Evolutionary conservation across 2,797 vertebrate genomes (phyloP), one percentile per base, ranked within the genome.

Genomic region (Gallinago nigripennis): DNA sequence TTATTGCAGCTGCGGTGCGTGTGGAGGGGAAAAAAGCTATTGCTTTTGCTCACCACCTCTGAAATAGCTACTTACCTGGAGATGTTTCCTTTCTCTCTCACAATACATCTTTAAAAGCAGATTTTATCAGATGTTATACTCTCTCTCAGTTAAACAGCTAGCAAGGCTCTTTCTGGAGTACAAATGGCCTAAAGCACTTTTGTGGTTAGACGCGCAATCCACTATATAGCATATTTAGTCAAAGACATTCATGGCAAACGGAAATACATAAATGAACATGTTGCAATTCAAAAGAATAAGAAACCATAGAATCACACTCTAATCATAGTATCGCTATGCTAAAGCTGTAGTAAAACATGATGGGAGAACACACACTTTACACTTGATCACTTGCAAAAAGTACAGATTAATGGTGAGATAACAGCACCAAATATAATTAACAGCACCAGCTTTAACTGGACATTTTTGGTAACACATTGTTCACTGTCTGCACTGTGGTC

Each of bases 341-440:
- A 25, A 80, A 1, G 0, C 30, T 37, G 68, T 60, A n/a, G 9
- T 10, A 3, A 7, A 69, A 68, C 48, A 12, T 0, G 1, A 15
- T 3, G 8, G 48, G 68, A 54, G 66, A 76, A 65, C 25, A 25
- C 35, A 53, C 3, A 2, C n/a, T 43, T 51, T 11, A 33, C 35
- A 9, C 28, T 41, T 11, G 11, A 14, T 27, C 48, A 11, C 41
- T 18, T 41, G 11, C 15, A 12, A 65, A 72, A 83, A 66, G 9
- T 4, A 54, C 25, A 48, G 28, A 6, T 58, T 18, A 48, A 10
- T 11, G 31, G 37, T 19, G 61, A 66, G 48, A 25, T 1, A 70
- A 51, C 13, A 31, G 33, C 23, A 39, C 20, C 19, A 30, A 1
- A 12, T 14, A 11, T 24, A 33, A 61, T 24, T 27, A 12, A 51